Base-by-base conservation (phyloP, 2,888 invertebrate genomes). In the Agonopterix heracliana region DNA sequence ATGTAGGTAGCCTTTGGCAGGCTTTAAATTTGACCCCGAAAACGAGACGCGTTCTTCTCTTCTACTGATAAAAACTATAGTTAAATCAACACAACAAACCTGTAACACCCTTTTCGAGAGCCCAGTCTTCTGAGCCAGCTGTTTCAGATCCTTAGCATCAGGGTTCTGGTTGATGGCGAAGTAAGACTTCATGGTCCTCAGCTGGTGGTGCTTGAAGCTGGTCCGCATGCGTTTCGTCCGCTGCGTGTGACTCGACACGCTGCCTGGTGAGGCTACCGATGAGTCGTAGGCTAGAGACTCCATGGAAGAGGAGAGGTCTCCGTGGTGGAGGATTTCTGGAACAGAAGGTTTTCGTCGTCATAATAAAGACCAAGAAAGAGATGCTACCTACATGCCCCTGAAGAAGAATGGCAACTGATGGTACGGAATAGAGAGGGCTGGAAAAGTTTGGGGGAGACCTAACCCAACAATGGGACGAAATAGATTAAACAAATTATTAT, bases 101-200 rank as follows among this genome's bases (percentile, higher is more conserved):
- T 99, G 99, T 51, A 99, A 87, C 12, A 99, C 99, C 71, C 99
- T 91, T 89, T 99, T 99, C 40, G 98, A 97, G 11, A 99, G 91
- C 34, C 98, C 98, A 10, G 99, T 99, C 89, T 99, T 99, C 84
- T 98, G 98, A 0, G 99, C 98, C 58, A 99, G 89, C 74, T 98
- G 98, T 78, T 99, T 99, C 53, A 99, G 90, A 78, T 99, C 99
- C 81, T 99, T 99, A 49, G 99, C 98, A 74, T 99, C 99, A 0
- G 99, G 99, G 85, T 99, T 99, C 87, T 99, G 99, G 89, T 99
- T 99, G 73, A 99, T 95, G 46, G 97, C 95, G 80, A 99, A 99
- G 81, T 99, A 99, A 42, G 97, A 96, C 86, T 99, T 99, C 99
- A 99, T 99, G 47, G 98, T 98, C 54, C 98, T 90, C 55, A 99